Conservation (phyloP, 1,140 invertebrate genomes). For the Tribolium castaneum region DNA sequence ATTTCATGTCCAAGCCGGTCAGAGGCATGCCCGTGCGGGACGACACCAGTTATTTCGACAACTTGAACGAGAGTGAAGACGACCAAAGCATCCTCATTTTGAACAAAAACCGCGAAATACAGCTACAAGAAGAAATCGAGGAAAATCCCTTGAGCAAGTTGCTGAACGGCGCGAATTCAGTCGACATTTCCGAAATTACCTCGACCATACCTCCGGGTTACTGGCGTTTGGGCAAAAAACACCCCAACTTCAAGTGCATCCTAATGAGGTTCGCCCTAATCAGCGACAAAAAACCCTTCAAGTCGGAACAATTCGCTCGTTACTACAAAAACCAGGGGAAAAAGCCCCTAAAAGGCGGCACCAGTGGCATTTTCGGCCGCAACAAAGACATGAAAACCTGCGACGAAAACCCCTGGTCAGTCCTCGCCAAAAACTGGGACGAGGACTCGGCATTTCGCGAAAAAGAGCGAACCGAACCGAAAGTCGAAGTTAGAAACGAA, state of each 20-base stretch:
- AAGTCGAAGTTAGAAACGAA: slow-evolving; percentile 59
- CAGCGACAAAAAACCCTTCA: slow-evolving; percentile 72
- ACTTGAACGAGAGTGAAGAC: slow-evolving; percentile 61
- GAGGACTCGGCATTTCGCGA: slow-evolving; percentile 67
- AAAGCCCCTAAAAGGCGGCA: slow-evolving; percentile 65
- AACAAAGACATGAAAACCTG: slow-evolving; percentile 63
- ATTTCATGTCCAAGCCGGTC: slow-evolving; percentile 69
- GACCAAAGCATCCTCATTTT: slow-evolving; percentile 59
- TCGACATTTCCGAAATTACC: slow-evolving; percentile 64
- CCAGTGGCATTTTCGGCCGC: slow-evolving; percentile 65
- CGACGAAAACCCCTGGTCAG: slow-evolving; percentile 79
- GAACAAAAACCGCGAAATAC: slow-evolving; percentile 57
- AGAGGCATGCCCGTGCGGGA: slow-evolving; percentile 62
- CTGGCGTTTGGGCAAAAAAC: slow-evolving; percentile 78
- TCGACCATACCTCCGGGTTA: slow-evolving; percentile 75
- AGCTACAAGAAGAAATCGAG: slow-evolving; percentile 57
- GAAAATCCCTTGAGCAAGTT: slow-evolving; percentile 48
- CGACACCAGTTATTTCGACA: slow-evolving; percentile 57
- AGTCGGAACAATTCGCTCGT: slow-evolving; percentile 71
- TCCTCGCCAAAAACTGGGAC: slow-evolving; percentile 76
- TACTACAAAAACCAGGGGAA: slow-evolving; percentile 76
- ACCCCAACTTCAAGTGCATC: slow-evolving; percentile 74
- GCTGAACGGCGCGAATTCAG: slow-evolving; percentile 8
- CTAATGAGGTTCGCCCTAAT: slow-evolving; percentile 80
- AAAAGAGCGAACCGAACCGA: slow-evolving; percentile 44